These are phyloP conservation scores for Ephialtes manifestator DNA, from an alignment of 2,888 invertebrate species.

Conservation along the genomic window DNA sequence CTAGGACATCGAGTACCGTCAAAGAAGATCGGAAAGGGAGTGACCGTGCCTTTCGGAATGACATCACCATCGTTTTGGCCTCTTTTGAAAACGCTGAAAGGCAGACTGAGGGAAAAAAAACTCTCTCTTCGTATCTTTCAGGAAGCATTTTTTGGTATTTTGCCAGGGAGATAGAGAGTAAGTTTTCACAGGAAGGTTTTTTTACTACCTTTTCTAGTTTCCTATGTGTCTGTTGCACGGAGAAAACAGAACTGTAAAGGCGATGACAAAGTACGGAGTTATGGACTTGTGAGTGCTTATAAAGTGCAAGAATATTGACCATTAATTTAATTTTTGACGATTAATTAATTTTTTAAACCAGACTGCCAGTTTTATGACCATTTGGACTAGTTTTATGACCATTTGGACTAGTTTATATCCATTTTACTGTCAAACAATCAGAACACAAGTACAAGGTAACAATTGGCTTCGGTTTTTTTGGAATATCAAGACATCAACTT, in stretches of 20 bases:
- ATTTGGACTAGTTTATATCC: too few species aligned
- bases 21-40: neutral
- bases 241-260: neutral
- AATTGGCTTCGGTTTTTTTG: too few species aligned
- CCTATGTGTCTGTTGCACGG: neutral
- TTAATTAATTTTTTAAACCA: too few species aligned
- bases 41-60: neutral
- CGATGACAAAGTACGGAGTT: neutral
- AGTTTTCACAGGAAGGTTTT: neutral
- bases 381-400: too few species aligned
- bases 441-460: too few species aligned
- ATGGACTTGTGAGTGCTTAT: too few species aligned
- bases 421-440: too few species aligned
- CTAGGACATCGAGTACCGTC: neutral
- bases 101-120: slow-evolving; percentile 61
- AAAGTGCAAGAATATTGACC: too few species aligned
- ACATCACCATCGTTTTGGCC: slow-evolving; percentile 4
- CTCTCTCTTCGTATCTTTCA: slow-evolving; percentile 50
- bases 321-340: too few species aligned
- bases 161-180: neutral
- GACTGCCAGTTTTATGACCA: too few species aligned
- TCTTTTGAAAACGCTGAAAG: slow-evolving; percentile 10
- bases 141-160: slow-evolving; percentile 19
- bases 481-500: neutral
- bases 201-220: neutral